Conservation (phyloP, 2,888 invertebrate species). For the Microctonus aethiopoides region DNA sequence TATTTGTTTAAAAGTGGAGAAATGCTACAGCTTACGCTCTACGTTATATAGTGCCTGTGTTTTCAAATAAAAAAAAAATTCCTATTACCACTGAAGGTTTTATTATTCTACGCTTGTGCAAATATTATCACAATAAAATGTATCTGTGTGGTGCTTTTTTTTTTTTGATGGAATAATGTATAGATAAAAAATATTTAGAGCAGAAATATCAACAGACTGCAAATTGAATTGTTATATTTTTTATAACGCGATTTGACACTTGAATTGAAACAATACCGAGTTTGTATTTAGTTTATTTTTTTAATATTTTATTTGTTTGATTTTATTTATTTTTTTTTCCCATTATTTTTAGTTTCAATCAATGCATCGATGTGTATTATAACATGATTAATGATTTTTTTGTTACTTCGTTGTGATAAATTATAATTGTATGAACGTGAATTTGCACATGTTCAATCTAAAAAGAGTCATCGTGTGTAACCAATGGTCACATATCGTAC, state of each 20-base stretch:
- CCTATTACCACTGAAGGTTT: not conserved
- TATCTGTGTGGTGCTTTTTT: not conserved
- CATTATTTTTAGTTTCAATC: not conserved
- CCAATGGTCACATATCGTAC: slow-evolving; percentile 18
- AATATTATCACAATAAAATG: not conserved
- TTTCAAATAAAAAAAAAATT: not conserved
- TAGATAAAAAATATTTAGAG: not conserved
- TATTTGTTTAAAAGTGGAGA: not conserved
- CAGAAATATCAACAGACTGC: not conserved
- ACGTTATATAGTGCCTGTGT: not conserved
- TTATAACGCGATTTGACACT: not conserved
- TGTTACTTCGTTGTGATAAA: not conserved
- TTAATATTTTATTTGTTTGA: not conserved
- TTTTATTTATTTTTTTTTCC: not conserved
- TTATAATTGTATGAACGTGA: not conserved
- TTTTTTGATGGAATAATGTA: not conserved
- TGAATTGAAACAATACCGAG: not conserved
- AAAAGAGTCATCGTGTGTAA: not conserved
- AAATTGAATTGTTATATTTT: not conserved
- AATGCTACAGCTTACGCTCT: slow-evolving; percentile 3
- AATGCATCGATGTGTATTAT: not conserved
- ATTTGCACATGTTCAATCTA: not conserved
- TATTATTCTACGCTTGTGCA: not conserved
- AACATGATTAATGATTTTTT: not conserved
- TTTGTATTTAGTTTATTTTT: not conserved